Conservation (phyloP, 2,888 invertebrate species). For the Tachina grossa region DNA sequence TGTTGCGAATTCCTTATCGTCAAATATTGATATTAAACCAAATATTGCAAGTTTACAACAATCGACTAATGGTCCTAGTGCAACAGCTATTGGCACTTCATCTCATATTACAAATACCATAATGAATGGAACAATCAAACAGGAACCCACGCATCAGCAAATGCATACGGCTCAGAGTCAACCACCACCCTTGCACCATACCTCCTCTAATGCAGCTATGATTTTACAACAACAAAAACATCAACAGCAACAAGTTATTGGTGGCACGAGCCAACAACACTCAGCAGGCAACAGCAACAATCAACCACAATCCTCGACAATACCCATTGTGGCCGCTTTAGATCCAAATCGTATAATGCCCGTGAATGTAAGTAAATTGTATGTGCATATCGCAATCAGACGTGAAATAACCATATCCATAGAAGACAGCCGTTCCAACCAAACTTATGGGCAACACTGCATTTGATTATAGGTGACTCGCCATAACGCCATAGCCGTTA, state of each 20-base stretch:
- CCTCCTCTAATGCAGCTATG: slow-evolving; percentile 71
- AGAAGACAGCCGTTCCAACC: no score
- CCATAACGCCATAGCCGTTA: no score
- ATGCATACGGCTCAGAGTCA: slow-evolving; percentile 72
- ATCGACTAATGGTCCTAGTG: slow-evolving; percentile 58
- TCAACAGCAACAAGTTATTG: slow-evolving; percentile 55
- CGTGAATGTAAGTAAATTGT: slow-evolving; percentile 83
- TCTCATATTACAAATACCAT: slow-evolving; percentile 65
- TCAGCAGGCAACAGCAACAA: slow-evolving; percentile 60
- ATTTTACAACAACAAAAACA: slow-evolving; percentile 77
- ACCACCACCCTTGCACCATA: slow-evolving; percentile 79
- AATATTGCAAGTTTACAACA: slow-evolving; percentile 71
- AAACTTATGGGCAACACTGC: no score
- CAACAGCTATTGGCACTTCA: slow-evolving; percentile 43
- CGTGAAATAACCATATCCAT: no score
- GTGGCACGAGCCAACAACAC: slow-evolving; percentile 60
- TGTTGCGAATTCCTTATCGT: slow-evolving; percentile 61
- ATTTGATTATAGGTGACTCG: no score
- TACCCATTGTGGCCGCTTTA: slow-evolving; percentile 83
- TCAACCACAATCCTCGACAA: slow-evolving; percentile 76
- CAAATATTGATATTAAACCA: slow-evolving; percentile 74
- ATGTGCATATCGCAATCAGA: no score
- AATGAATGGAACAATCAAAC: slow-evolving; percentile 77
- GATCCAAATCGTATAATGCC: slow-evolving; percentile 85
- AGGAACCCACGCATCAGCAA: slow-evolving; percentile 74